Conservation (phyloP, 2,888 invertebrate genomes). For the Drosophila pullipes region DNA sequence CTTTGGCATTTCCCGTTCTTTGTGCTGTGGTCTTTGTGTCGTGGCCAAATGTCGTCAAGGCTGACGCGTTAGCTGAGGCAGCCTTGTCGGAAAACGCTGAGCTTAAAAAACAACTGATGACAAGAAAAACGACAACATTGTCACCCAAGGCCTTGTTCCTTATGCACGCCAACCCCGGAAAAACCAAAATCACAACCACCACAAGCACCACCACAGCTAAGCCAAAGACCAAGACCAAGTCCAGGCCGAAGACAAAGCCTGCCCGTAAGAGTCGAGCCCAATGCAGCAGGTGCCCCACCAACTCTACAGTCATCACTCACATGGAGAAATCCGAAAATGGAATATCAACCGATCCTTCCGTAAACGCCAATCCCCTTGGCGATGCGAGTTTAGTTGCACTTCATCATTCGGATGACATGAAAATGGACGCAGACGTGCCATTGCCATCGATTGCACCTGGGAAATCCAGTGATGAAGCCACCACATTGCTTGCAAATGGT, state of each 20-base stretch:
- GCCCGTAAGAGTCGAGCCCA: not conserved
- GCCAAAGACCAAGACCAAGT: not conserved
- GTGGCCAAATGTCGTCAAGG: not conserved
- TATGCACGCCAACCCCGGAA: slow-evolving; percentile 22
- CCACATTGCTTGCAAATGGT: not conserved
- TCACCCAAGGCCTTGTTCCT: slow-evolving; percentile 50
- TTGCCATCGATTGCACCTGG: not conserved
- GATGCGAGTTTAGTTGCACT: not conserved
- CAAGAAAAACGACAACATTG: slow-evolving; percentile 27
- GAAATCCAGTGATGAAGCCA: not conserved
- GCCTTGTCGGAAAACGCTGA: not conserved
- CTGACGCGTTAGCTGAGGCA: slow-evolving; percentile 8
- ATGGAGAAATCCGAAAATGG: not conserved
- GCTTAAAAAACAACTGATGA: not conserved
- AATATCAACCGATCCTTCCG: not conserved
- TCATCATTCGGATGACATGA: not conserved
- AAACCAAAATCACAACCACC: not conserved
- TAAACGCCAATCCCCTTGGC: not conserved
- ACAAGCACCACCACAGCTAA: not conserved
- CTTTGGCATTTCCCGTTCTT: slow-evolving; percentile 9
- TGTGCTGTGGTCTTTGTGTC: slow-evolving; percentile 11
- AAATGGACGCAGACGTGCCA: slow-evolving; percentile 3
- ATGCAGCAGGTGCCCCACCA: not conserved
- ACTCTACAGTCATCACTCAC: slow-evolving; percentile 16
- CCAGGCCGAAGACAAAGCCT: slow-evolving; percentile 1